Percentiles rank a stretch among this genome's conserved stretches.
Evolutionary conservation across 2,797 vertebrate genomes (phyloP).

Genomic region (Lutjanus argentimaculatus): DNA sequence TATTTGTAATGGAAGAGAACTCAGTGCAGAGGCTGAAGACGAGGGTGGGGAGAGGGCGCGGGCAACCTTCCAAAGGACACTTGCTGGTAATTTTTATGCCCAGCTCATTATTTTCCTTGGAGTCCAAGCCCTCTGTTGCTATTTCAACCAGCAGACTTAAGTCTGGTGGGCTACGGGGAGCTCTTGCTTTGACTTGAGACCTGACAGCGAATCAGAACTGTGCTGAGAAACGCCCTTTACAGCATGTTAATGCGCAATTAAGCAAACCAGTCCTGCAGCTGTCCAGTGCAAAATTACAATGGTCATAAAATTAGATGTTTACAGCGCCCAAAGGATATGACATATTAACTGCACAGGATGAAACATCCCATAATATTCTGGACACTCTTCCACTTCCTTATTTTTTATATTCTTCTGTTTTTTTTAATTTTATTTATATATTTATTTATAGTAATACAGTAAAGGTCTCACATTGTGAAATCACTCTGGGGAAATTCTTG

Average conservation of each 20-base stretch:
- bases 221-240: slow-evolving; percentile 58
- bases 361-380: slow-evolving; percentile 57
- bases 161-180: slow-evolving; percentile 59
- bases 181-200: slow-evolving; percentile 64
- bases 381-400: slow-evolving; percentile 53
- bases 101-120: slow-evolving; percentile 83
- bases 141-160: slow-evolving; percentile 70
- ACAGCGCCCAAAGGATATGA: slow-evolving; percentile 48
- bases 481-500: slow-evolving; percentile 63
- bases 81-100: slow-evolving; percentile 75
- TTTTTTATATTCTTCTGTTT: slow-evolving; percentile 40
- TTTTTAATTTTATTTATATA: slow-evolving; percentile 10
- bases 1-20: slow-evolving; percentile 78
- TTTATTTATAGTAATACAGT: slow-evolving; percentile 39
- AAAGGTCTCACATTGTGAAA: slow-evolving; percentile 65
- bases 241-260: slow-evolving; percentile 55
- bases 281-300: slow-evolving; percentile 64
- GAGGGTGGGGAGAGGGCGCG: slow-evolving; percentile 50
- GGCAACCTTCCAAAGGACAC: slow-evolving; percentile 79
- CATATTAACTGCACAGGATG: slow-evolving; percentile 51
- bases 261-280: slow-evolving; percentile 61
- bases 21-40: slow-evolving; percentile 63
- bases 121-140: slow-evolving; percentile 71
- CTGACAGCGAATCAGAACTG: slow-evolving; percentile 53
- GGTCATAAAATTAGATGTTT: slow-evolving; percentile 73